phyloP scores from a whole-genome alignment of 2,888 invertebrate species.

The Lepeophtheirus nordmannii region DNA sequence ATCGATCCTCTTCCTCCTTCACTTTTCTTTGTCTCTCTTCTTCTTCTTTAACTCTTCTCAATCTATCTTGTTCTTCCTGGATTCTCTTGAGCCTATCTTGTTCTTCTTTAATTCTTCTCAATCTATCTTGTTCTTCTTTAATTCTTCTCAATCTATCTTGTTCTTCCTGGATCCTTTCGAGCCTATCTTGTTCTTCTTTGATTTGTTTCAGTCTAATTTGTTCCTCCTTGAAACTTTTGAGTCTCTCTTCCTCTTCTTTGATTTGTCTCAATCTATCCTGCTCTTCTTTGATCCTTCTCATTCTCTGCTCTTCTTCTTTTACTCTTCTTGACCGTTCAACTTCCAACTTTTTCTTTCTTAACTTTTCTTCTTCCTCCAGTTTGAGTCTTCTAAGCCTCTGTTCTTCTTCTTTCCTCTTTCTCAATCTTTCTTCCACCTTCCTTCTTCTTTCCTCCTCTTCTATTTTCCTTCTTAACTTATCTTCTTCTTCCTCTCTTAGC shows the following conservation, averaged over 20 bases:
- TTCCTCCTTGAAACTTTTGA: not conserved
- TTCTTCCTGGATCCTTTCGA: conserved; percentile 6
- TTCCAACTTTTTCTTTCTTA: conserved; percentile 4
- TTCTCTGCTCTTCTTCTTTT: not conserved
- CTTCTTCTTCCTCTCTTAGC: conserved; percentile 2
- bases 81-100: not conserved
- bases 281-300: not conserved
- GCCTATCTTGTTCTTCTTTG: conserved; percentile 10
- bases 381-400: not conserved
- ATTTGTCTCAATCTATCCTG: not conserved
- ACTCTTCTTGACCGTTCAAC: not conserved
- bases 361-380: conserved; percentile 1
- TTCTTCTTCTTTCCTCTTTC: not conserved
- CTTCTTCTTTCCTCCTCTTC: not conserved
- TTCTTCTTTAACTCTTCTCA: not conserved
- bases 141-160: no score
- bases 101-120: not conserved
- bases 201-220: conserved; percentile 2
- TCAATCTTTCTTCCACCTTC: not conserved
- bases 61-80: conserved; percentile 14
- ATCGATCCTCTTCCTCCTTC: not conserved
- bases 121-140: conserved; percentile 1
- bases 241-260: not conserved
- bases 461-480: conserved; percentile 7
- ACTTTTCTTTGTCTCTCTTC: not conserved